Conservation (phyloP, 2,797 vertebrate species). For the Apodemus agrarius region DNA sequence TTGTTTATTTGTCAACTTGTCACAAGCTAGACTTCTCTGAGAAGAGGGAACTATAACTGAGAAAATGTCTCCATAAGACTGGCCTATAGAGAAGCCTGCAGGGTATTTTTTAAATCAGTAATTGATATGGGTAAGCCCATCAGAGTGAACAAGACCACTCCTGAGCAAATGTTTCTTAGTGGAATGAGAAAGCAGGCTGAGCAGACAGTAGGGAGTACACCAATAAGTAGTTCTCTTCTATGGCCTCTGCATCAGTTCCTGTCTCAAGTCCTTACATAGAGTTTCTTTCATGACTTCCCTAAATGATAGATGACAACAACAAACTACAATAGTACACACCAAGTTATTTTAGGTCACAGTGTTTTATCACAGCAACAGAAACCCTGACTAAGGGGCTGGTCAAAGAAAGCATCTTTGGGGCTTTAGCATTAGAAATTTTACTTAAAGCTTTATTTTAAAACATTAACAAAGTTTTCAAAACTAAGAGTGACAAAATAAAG, state of each 20-base stretch:
- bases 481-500: constrained; percentile 9
- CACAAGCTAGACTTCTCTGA: too few relatives aligned
- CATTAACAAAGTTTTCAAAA: constrained; percentile 36
- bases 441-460: constrained; percentile 42
- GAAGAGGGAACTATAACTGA: too few relatives aligned
- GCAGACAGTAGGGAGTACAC: background rate
- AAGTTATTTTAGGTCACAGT: background rate
- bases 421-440: constrained; percentile 31
- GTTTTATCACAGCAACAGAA: background rate
- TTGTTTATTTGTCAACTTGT: too few relatives aligned
- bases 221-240: background rate
- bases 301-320: background rate
- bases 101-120: background rate
- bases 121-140: background rate
- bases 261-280: background rate
- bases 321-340: background rate
- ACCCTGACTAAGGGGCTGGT: background rate
- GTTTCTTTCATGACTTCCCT: background rate
- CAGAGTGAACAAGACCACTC: background rate
- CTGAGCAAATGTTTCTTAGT: background rate
- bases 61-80: too few relatives aligned
- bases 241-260: background rate
- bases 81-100: too few relatives aligned
- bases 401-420: background rate
- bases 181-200: background rate